These are phyloP conservation scores for Leptopilina syphax DNA, from an alignment of 2,888 invertebrate species.

Conservation along the genomic window DNA sequence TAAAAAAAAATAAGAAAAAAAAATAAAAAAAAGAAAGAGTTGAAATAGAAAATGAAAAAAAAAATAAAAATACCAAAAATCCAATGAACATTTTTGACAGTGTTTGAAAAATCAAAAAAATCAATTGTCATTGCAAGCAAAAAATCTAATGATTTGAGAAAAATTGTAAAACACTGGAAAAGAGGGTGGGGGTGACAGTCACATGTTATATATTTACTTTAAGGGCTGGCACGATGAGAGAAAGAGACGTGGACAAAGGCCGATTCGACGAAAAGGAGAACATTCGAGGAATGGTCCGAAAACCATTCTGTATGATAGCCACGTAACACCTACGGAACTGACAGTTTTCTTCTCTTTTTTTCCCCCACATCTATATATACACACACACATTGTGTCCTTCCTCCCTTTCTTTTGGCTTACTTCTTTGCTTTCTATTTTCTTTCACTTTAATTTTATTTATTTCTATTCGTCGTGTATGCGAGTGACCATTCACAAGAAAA, in stretches of 20 bases:
- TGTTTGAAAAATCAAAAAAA: no score
- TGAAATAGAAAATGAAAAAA: no score
- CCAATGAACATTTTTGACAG: no score
- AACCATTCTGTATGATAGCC: conserved; percentile 53
- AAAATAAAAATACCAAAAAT: no score
- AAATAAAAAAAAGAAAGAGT: no score
- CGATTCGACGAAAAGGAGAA: conserved; percentile 46
- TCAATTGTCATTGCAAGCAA: no score
- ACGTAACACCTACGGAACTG: conserved; percentile 58
- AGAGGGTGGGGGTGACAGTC: conserved; percentile 11
- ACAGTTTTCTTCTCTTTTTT: conserved; percentile 48
- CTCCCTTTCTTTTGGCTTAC: conserved; percentile 50
- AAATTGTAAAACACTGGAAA: background rate
- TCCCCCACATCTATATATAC: background rate
- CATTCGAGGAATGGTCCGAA: conserved; percentile 21
- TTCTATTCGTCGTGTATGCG: conserved; percentile 44
- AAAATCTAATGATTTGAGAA: background rate
- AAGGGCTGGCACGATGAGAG: conserved; percentile 29
- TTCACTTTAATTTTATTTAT: conserved; percentile 68
- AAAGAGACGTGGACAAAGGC: conserved; percentile 40
- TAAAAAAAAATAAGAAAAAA: no score
- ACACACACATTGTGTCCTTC: conserved; percentile 2
- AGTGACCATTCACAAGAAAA: conserved; percentile 53
- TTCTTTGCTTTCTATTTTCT: conserved; percentile 58
- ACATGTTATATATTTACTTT: conserved; percentile 27